Evolutionary conservation across 2,113 vertebrate genomes (phyloP).

Genomic region (Casuarius casuarius): DNA sequence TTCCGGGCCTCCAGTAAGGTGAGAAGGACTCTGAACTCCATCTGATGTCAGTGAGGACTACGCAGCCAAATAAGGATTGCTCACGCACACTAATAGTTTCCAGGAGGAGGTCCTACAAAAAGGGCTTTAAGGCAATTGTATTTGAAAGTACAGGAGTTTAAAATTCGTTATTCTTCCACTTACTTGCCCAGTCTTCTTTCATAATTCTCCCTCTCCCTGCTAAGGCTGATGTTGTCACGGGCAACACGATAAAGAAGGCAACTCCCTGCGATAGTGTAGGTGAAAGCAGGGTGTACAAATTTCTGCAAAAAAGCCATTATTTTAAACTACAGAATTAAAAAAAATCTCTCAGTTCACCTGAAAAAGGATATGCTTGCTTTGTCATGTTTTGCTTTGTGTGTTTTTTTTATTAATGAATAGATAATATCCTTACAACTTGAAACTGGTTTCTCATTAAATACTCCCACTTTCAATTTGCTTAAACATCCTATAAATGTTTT

Average conservation of each 20-base stretch:
- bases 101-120: not conserved
- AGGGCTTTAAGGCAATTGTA: not conserved
- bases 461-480: not conserved
- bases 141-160: not conserved
- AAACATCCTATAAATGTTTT: not conserved
- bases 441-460: not conserved
- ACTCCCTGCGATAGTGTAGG: not conserved
- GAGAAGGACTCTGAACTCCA: not conserved
- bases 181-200: not conserved
- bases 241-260: not conserved
- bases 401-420: not conserved
- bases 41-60: not conserved
- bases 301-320: not conserved
- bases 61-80: not conserved
- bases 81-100: not conserved
- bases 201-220: not conserved
- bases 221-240: not conserved
- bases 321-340: not conserved
- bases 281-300: not conserved
- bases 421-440: not conserved
- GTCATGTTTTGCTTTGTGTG: not conserved
- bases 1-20: not conserved
- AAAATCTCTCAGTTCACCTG: not conserved
- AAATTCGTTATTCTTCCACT: not conserved
- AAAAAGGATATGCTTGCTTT: not conserved